A percentile compares a stretch with the other conserved stretches of the same genome.
Conservation (phyloP, 2,888 invertebrate species). For the Sarcophaga carnaria region DNA sequence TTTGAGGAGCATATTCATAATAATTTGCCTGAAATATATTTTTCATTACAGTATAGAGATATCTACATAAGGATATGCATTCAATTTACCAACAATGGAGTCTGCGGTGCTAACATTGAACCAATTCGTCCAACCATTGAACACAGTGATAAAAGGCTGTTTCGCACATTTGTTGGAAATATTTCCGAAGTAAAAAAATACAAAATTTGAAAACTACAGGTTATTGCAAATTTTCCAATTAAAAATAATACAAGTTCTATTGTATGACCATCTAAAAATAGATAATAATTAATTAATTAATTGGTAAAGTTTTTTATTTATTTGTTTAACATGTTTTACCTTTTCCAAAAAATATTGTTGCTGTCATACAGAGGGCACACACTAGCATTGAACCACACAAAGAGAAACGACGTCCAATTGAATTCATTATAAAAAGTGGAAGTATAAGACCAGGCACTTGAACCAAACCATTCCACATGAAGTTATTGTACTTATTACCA, state of each 20-base stretch:
- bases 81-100: constrained; percentile 83
- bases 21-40: constrained; percentile 73
- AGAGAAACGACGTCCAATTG: constrained; percentile 85
- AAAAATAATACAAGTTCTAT: constrained; percentile 84
- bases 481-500: constrained; percentile 90
- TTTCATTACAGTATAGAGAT: not conserved
- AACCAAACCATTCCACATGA: constrained; percentile 83
- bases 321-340: constrained; percentile 66
- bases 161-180: constrained; percentile 87
- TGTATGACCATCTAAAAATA: constrained; percentile 77
- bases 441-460: constrained; percentile 89
- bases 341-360: constrained; percentile 75
- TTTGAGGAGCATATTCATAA: constrained; percentile 83
- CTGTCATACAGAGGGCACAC: constrained; percentile 82
- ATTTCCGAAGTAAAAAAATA: constrained; percentile 88
- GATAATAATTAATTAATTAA: not conserved
- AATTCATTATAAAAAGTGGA: constrained; percentile 85
- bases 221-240: constrained; percentile 86
- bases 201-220: constrained; percentile 86
- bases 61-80: not conserved
- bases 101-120: constrained; percentile 87
- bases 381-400: constrained; percentile 85
- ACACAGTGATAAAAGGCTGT: constrained; percentile 86
- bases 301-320: not conserved
- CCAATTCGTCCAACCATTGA: constrained; percentile 88